Base-by-base conservation (phyloP, 2,888 invertebrate genomes). In the Ectemnius continuus region DNA sequence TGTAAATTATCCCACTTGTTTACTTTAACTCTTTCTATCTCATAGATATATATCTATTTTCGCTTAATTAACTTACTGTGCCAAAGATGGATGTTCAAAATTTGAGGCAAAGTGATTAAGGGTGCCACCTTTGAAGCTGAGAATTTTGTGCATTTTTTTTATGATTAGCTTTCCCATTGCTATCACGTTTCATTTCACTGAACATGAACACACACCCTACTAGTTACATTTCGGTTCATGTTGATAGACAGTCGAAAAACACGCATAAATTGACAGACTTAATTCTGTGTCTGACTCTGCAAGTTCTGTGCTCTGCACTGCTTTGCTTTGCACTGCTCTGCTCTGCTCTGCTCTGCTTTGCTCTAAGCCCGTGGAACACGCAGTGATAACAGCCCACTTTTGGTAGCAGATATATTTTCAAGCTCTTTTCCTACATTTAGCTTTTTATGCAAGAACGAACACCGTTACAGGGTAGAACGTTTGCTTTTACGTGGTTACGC, bases 51-150 rank as follows among this genome's bases (percentile, higher is more conserved):
- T 79, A 77, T 73, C 69, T 83, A 79, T 75, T 81, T 79, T 80
- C 73, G 81, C 82, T 87, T 79, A 83, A 78, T 85, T 84, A 84
- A 88, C 67, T 81, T 86, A 88, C 81, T 87, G 87, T 88, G 88
- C 89, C 85, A 85, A 89, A 85, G 89, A 89, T 85, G 83, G 84
- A 87, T 87, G 86, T 88, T 88, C 86, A 85, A 88, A 87, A 87
- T 87, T 88, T 80, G 73, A 83, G 73, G 81, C 77, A 73, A 80
- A 81, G 76, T 78, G 67, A 83, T 80, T 73, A 81, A 74, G 71
- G 72, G 36, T 59, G 61, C 71, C 67, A 74, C 73, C 75, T 73
- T 68, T 23, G 73, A 76, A 82, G 80, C 79, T 85, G 76, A 78
- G 79, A 80, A 83, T 79, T 85, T 86, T 84, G 82, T 85, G 84